phyloP scores from a whole-genome alignment of 2,888 invertebrate genomes.

The Lucinisca nassula region DNA sequence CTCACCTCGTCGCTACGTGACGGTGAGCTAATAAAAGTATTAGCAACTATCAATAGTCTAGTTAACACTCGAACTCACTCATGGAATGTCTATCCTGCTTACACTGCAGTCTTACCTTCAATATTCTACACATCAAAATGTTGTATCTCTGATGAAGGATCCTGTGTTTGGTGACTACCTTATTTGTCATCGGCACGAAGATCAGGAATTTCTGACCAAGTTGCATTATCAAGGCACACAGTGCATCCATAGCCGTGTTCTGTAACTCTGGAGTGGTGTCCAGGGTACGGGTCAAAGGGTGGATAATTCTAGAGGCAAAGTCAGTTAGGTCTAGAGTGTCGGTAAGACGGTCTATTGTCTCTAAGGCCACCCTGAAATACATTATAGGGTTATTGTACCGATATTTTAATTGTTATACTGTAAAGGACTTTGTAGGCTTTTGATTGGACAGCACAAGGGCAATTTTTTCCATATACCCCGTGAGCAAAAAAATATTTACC shows the following conservation, averaged over 20 bases:
- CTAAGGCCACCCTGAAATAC: slow-evolving; percentile 88
- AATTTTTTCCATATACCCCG: too few species aligned
- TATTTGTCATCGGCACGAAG: slow-evolving; percentile 97
- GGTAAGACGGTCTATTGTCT: slow-evolving; percentile 96
- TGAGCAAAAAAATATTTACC: too few species aligned
- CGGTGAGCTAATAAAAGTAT: too few species aligned
- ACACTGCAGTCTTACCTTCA: slow-evolving; percentile 82
- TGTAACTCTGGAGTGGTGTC: slow-evolving; percentile 92
- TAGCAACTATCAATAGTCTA: too few species aligned
- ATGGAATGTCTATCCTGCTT: too few species aligned
- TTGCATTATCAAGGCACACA: slow-evolving; percentile 95
- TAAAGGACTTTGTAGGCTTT: too few species aligned
- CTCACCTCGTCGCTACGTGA: too few species aligned
- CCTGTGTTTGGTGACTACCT: slow-evolving; percentile 89
- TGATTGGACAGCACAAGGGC: too few species aligned
- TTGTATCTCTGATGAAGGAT: slow-evolving; percentile 93
- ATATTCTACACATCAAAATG: slow-evolving; percentile 90
- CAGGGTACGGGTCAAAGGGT: slow-evolving; percentile 96
- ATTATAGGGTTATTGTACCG: too few species aligned
- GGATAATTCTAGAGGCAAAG: slow-evolving; percentile 97
- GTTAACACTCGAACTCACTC: too few species aligned
- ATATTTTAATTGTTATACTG: too few species aligned
- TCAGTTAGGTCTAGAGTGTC: slow-evolving; percentile 97
- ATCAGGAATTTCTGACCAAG: slow-evolving; percentile 96
- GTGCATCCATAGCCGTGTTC: slow-evolving; percentile 95